phyloP scores from a whole-genome alignment of 2,113 vertebrate genomes.

The Coryphaenoides rupestris region DNA sequence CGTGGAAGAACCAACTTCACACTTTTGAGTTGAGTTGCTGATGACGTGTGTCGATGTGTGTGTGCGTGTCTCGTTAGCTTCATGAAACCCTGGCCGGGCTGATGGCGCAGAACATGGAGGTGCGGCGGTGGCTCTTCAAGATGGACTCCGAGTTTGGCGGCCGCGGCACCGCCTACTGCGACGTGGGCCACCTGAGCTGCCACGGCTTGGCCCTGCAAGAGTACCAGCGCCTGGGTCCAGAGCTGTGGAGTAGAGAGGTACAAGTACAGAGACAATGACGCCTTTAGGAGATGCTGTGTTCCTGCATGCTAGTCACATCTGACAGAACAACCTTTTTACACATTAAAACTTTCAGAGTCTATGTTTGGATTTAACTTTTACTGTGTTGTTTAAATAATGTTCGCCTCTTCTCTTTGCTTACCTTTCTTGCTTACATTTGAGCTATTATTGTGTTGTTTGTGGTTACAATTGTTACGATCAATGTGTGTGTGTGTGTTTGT shows the following conservation, averaged over 20 bases:
- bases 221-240: conserved; percentile 27
- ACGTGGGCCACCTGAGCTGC: conserved; percentile 74
- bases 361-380: conserved; percentile 12
- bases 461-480: too few relatives aligned
- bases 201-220: conserved; percentile 68
- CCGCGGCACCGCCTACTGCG: conserved; percentile 80
- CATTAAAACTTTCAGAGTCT: neutral
- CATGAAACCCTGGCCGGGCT: conserved; percentile 72
- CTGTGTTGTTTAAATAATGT: too few relatives aligned
- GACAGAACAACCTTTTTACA: too few relatives aligned
- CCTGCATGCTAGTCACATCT: neutral
- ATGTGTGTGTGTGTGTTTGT: conserved; percentile 17
- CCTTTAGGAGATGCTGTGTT: neutral
- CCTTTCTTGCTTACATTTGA: too few relatives aligned
- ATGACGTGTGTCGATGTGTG: neutral
- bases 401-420: too few relatives aligned
- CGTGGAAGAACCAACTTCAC: neutral
- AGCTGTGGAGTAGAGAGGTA: conserved; percentile 68
- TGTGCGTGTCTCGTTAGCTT: conserved; percentile 69
- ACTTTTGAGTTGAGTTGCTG: neutral
- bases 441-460: too few relatives aligned
- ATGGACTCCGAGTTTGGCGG: conserved; percentile 71
- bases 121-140: conserved; percentile 86
- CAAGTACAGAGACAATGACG: conserved; percentile 63
- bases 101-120: conserved; percentile 69